Evolutionary conservation across 2,797 vertebrate genomes (phyloP).

Genomic region (Sylvilagus floridanus): DNA sequence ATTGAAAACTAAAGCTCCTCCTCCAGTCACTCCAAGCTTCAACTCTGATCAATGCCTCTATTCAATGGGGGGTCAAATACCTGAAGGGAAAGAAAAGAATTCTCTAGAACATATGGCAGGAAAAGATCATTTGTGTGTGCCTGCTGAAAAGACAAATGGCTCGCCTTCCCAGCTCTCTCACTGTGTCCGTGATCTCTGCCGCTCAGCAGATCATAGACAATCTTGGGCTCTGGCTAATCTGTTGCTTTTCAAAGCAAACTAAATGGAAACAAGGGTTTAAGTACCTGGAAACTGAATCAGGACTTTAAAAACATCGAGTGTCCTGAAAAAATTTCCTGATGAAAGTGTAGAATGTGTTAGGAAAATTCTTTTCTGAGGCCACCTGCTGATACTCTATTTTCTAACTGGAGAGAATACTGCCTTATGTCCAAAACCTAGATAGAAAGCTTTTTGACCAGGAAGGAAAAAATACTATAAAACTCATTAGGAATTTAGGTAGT

Average conservation of each 20-base stretch:
- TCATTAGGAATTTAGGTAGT: constrained; percentile 39
- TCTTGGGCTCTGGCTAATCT: constrained; percentile 59
- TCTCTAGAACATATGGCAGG: constrained; percentile 71
- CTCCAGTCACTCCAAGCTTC: constrained; percentile 45
- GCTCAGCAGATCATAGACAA: constrained; percentile 64
- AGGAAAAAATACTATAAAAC: constrained; percentile 6
- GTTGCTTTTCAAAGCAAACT: constrained; percentile 64
- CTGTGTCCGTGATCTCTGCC: constrained; percentile 65
- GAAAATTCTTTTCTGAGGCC: constrained; percentile 70
- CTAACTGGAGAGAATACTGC: constrained; percentile 51
- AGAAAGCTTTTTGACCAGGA: constrained; percentile 49
- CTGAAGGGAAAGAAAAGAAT: constrained; percentile 76
- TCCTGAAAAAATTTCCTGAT: constrained; percentile 71
- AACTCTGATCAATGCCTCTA: constrained; percentile 73
- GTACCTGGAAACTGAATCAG: constrained; percentile 72
- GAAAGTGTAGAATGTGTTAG: constrained; percentile 61
- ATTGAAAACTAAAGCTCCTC: constrained; percentile 65
- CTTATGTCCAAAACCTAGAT: constrained; percentile 55
- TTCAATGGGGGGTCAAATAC: constrained; percentile 78
- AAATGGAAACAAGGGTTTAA: constrained; percentile 75
- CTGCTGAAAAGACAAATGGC: constrained; percentile 76
- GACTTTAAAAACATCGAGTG: constrained; percentile 46
- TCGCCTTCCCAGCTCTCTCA: neutral
- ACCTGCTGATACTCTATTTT: constrained; percentile 74
- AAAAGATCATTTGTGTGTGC: constrained; percentile 70